phyloP scores from a whole-genome alignment of 1,140 invertebrate genomes.

The Achatina immaculata region DNA sequence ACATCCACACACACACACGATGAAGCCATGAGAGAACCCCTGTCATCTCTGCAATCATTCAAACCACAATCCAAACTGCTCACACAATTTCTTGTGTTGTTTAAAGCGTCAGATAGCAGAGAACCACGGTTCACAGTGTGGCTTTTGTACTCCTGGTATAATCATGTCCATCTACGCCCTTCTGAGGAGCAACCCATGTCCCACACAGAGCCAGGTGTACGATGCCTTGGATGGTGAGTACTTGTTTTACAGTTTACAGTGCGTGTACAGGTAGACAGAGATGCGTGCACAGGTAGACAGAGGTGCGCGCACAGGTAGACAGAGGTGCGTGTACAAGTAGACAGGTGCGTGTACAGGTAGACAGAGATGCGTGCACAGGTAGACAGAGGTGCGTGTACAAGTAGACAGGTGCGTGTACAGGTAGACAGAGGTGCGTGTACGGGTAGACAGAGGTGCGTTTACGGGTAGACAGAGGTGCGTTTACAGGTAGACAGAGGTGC shows the following conservation, averaged over 20 bases:
- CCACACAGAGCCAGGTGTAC: constrained; percentile 52
- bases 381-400: background rate
- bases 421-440: background rate
- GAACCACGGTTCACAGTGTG: constrained; percentile 70
- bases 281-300: background rate
- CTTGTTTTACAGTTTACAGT: no score
- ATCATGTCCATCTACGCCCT: constrained; percentile 71
- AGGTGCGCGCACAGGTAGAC: background rate
- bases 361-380: background rate
- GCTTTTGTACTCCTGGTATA: constrained; percentile 71
- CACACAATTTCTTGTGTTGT: no score
- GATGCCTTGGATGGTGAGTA: constrained; percentile 55
- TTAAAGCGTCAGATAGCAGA: constrained; percentile 56
- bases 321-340: background rate
- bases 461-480: background rate
- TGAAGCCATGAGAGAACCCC: no score
- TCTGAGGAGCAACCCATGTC: constrained; percentile 64
- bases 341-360: background rate
- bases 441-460: background rate
- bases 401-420: background rate
- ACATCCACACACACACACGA: no score
- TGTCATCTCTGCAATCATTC: no score
- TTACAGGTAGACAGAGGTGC: background rate
- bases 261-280: background rate
- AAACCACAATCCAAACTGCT: no score